Conservation (phyloP, 2,797 vertebrate species). For the Myotis pilosus region DNA sequence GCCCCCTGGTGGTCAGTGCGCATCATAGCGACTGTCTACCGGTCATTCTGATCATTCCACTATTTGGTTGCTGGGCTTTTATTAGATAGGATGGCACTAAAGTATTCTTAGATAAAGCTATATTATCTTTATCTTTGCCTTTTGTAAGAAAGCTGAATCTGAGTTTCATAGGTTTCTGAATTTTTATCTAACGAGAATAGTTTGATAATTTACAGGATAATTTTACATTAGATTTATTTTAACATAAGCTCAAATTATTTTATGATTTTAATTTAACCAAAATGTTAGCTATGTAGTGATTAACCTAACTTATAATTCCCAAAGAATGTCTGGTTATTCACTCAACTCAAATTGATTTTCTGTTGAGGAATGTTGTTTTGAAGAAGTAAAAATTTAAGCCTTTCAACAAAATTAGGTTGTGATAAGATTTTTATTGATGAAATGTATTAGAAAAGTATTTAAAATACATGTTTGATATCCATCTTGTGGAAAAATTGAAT, state of each 20-base stretch:
- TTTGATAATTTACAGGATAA: not conserved
- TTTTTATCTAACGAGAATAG: not conserved
- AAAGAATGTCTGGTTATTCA: not conserved
- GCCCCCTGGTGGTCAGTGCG: no score
- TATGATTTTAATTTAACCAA: not conserved
- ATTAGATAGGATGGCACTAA: not conserved
- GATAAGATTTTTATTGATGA: conserved; percentile 2
- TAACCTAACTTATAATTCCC: conserved; percentile 8
- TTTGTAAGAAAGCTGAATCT: conserved; percentile 21
- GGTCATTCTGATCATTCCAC: no score
- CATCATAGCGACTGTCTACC: no score
- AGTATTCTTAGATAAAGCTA: not conserved
- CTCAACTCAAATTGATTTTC: not conserved
- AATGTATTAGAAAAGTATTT: conserved; percentile 32
- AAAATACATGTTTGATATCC: conserved; percentile 21
- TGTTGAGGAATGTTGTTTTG: conserved; percentile 5
- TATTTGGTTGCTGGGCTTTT: no score
- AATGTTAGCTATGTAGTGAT: not conserved
- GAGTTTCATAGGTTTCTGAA: not conserved
- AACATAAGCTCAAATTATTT: not conserved
- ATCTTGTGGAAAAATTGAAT: conserved; percentile 43
- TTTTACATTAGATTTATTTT: conserved; percentile 35
- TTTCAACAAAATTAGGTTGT: conserved; percentile 17
- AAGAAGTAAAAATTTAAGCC: conserved; percentile 38
- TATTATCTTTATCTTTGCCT: conserved; percentile 21